phyloP scores from a whole-genome alignment of 2,888 invertebrate species.

The Tachina fera region DNA sequence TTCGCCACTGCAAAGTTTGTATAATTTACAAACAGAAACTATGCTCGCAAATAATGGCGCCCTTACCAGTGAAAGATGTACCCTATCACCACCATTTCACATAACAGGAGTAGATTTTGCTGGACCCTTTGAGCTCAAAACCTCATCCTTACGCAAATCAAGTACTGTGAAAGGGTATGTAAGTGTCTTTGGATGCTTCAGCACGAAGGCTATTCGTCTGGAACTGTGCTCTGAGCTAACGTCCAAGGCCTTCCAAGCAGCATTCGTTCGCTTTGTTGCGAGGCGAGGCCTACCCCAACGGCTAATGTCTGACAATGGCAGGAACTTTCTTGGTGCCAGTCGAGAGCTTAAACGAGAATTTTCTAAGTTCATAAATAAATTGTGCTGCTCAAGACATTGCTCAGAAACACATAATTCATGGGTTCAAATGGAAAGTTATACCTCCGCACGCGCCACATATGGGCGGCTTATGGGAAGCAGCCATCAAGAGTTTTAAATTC shows the following conservation, averaged over 20 bases:
- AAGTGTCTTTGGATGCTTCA: background rate
- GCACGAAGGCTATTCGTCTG: background rate
- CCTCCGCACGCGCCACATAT: background rate
- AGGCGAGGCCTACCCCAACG: background rate
- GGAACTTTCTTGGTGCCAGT: background rate
- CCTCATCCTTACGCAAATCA: background rate
- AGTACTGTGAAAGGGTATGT: background rate
- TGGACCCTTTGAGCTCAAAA: background rate
- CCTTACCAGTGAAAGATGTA: background rate
- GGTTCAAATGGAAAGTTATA: background rate
- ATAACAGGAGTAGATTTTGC: background rate
- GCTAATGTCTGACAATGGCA: background rate
- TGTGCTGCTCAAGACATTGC: background rate
- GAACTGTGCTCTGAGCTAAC: background rate
- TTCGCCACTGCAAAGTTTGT: background rate
- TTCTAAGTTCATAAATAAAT: background rate
- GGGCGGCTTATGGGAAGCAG: constrained; percentile 3
- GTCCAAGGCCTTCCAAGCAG: too few relatives aligned
- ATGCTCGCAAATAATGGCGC: too few relatives aligned
- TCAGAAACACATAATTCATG: background rate
- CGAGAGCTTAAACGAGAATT: background rate
- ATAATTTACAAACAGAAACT: background rate
- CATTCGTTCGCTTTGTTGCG: too few relatives aligned
- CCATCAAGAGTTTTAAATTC: background rate
- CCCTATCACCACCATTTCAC: background rate